These are phyloP conservation scores for Drosophila pseudoobscura DNA, from an alignment of 1,140 invertebrate genomes.

Conservation along the genomic window DNA sequence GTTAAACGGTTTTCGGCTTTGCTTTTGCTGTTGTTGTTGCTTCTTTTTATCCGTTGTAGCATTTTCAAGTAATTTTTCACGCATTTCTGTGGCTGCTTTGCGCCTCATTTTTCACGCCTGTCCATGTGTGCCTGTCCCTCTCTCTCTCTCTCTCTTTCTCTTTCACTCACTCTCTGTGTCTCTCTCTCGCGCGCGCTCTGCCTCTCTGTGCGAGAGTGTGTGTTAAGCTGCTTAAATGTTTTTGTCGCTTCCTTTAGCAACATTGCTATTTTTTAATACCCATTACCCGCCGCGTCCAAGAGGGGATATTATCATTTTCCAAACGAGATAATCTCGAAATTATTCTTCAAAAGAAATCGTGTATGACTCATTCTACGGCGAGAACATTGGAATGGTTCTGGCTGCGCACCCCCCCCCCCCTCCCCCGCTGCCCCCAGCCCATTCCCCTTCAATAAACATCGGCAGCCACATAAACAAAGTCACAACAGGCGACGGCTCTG, in stretches of 20 bases:
- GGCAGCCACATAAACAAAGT: too few relatives aligned
- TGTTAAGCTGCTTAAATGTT: slow-evolving; percentile 78
- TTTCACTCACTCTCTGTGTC: not conserved
- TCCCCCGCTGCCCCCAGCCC: too few relatives aligned
- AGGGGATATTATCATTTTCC: too few relatives aligned
- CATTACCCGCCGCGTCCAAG: too few relatives aligned
- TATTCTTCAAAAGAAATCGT: too few relatives aligned
- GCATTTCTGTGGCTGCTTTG: slow-evolving; percentile 79
- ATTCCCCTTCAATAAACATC: too few relatives aligned
- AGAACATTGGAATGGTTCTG: too few relatives aligned
- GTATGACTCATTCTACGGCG: too few relatives aligned
- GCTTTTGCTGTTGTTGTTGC: slow-evolving; percentile 29
- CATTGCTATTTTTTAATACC: slow-evolving; percentile 55
- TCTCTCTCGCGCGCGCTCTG: too few relatives aligned
- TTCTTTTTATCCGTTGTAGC: slow-evolving; percentile 65
- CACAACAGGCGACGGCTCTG: too few relatives aligned
- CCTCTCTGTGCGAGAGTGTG: slow-evolving; percentile 19
- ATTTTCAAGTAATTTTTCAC: slow-evolving; percentile 80
- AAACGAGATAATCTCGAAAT: too few relatives aligned
- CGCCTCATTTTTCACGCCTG: slow-evolving; percentile 73
- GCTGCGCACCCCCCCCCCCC: too few relatives aligned
- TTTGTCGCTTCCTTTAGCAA: slow-evolving; percentile 63
- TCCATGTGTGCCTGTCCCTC: slow-evolving; percentile 9
- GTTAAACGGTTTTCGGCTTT: slow-evolving; percentile 29
- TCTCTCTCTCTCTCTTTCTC: slow-evolving; percentile 1